Base-by-base conservation (phyloP, 2,888 invertebrate species). In the Notocelia uddmanniana region DNA sequence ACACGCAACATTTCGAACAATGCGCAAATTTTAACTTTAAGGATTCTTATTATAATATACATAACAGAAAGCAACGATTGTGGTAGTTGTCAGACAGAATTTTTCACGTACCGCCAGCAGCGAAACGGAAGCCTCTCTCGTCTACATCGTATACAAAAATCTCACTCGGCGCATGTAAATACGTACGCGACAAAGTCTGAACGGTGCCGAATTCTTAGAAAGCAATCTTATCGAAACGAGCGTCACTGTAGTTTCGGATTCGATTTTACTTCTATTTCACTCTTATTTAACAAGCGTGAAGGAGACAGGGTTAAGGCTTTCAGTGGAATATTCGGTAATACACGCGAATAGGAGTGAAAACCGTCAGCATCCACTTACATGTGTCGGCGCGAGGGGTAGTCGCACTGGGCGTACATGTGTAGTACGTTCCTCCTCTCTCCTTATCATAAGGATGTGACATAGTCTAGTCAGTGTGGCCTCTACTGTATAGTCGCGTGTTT, bases 101-200 rank as follows among this genome's bases (percentile, higher is more conserved):
- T 78, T 79, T 78, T 76, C 79, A 78, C 80, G 78, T 81, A 79
- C 80, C 74, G 77, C 74, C 74, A 70, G 74, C 76, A 80, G 77
- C 81, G 81, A 85, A 82, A 85, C 81, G 83, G 85, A 83, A 86
- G 81, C 81, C 74, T 74, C 79, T 81, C 83, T 82, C 84, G 82
- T 83, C 83, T 82, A 87, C 86, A 85, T 78, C 77, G 83, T 85
- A 85, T 83, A 85, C 85, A 83, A 84, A 88, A 88, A 86, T 85
- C 81, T 85, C 83, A 80, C 83, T 85, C 85, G 82, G 83, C 82
- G 83, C 87, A 90, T 90, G 89, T 90, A 88, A 91, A 90, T 90
- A 89, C 83, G 83, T 85, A 84, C 81, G 84, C 84, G 87, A 89
- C 89, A 90, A 89, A 90, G 84, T 89, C 82, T 79, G 82, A 85